A percentile compares a stretch with the other conserved stretches of the same genome.
These are phyloP conservation scores for Spea bombifrons DNA, from an alignment of 2,113 vertebrate genomes.

Conservation along the genomic window DNA sequence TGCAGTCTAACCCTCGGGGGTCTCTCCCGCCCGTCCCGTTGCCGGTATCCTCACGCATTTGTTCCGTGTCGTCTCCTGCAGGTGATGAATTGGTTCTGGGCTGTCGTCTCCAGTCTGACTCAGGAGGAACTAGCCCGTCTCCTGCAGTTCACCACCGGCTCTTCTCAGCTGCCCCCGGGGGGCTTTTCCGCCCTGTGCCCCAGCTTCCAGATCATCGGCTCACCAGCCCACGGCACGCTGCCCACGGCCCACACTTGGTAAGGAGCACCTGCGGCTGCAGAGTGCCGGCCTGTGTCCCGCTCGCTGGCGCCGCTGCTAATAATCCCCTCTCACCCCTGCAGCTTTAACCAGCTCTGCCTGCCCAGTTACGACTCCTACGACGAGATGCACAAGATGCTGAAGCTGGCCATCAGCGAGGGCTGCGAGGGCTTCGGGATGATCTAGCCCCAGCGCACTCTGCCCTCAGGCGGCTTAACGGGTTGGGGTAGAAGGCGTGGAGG, in stretches of 20 bases:
- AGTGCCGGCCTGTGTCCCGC: too few species aligned
- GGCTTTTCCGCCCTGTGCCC: constrained; percentile 95
- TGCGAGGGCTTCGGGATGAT: constrained; percentile 98
- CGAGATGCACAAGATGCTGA: constrained; percentile 96
- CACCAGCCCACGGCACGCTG: constrained; percentile 92
- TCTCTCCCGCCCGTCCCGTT: constrained; percentile 21
- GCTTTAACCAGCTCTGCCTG: constrained; percentile 99
- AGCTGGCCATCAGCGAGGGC: constrained; percentile 97
- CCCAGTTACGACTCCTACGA: constrained; percentile 98
- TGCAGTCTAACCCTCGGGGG: neutral
- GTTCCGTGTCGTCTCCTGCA: constrained; percentile 48
- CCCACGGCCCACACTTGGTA: constrained; percentile 98
- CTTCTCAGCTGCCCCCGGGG: constrained; percentile 92
- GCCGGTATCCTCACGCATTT: constrained; percentile 32
- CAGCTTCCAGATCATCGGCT: constrained; percentile 96
- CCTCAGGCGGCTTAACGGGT: too few species aligned
- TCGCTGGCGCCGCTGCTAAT: too few species aligned
- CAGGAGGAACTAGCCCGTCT: constrained; percentile 95
- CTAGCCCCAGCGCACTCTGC: constrained; percentile 60
- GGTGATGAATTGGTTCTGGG: constrained; percentile 99
- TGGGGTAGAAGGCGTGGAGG: too few species aligned
- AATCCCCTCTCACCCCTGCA: constrained; percentile 55
- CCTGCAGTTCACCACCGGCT: constrained; percentile 96
- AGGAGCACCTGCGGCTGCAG: constrained; percentile 50
- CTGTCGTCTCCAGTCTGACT: constrained; percentile 93